Base-by-base conservation (phyloP, 2,113 vertebrate species). In the Eretmochelys imbricata region DNA sequence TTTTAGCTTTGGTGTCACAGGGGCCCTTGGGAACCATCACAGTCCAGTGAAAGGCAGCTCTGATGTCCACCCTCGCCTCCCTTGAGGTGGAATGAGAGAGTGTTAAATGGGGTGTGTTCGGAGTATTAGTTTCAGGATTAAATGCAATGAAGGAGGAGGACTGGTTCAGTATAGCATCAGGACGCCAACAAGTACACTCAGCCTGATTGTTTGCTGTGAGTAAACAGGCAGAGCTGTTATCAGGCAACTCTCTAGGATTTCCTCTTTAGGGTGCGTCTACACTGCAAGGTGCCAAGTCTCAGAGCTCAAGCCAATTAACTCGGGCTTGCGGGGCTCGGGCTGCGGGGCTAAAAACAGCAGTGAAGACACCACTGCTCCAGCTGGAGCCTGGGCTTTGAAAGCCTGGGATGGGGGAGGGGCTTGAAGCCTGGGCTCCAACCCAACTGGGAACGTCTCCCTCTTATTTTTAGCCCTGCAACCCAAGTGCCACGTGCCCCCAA, bases 11-110 rank as follows among this genome's bases (percentile, higher is more conserved):
- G 76, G 38, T 38, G 57, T 80, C 46, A 81, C 85, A 80, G 19
- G 31, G 17, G 86, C 85, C 42, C 19, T 22, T 48, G 80, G 86
- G 80, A 82, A 14, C 29, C 59, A 65, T 6, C 69, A 46, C 20
- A 8, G 0, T 0, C 12, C 0, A 48, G 8, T 31, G 25, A 31
- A 59, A 89, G 57, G 59, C 65, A 69, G 65, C 35, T n/a, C 16
- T n/a, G 13, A 38, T 8, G n/a, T 48, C 84, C 46, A 87, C 24
- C 24, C 14, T 35, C 46, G 38, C 19, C 13, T 82, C 38, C 84
- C 17, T n/a, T 0, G 11, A 57, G 29, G 53, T 35, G 84, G 22
- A 87, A 87, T 80, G 27, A 29, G 35, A 0, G 0, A 57, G 22
- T 49, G 17, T 82, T 59, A 35, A 59, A 65, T 38, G 72, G 80